These are phyloP conservation scores for Musca vetustissima DNA, from an alignment of 1,140 invertebrate genomes.

Conservation along the genomic window DNA sequence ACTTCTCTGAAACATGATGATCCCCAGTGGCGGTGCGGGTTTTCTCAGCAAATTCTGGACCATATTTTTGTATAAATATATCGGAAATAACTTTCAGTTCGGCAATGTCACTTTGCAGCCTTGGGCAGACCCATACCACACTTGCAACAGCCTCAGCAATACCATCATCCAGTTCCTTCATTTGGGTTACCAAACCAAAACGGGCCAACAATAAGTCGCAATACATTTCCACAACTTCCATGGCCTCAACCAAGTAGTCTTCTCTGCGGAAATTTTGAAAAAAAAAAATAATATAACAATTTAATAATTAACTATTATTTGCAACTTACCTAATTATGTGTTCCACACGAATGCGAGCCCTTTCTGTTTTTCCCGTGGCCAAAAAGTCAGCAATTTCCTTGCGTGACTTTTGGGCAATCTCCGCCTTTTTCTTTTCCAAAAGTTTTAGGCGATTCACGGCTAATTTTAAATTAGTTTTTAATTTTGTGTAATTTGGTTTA, in stretches of 20 bases:
- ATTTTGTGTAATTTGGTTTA: constrained; percentile 87
- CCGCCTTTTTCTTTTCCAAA: constrained; percentile 97
- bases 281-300: not conserved
- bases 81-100: constrained; percentile 80
- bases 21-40: constrained; percentile 80
- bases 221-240: constrained; percentile 99
- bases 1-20: constrained; percentile 80
- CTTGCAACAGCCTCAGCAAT: constrained; percentile 94
- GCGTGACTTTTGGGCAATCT: constrained; percentile 91
- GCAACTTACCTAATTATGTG: constrained; percentile 81
- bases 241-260: constrained; percentile 98
- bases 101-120: constrained; percentile 79
- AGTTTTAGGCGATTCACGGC: constrained; percentile 92
- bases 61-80: constrained; percentile 90
- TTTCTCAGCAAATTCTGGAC: constrained; percentile 86
- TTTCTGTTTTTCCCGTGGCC: constrained; percentile 83
- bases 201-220: constrained; percentile 96
- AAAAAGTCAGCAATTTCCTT: constrained; percentile 98
- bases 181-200: constrained; percentile 96
- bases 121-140: constrained; percentile 94
- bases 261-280: constrained; percentile 65
- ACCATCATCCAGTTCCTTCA: constrained; percentile 95
- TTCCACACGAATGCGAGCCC: constrained; percentile 95
- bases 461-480: constrained; percentile 94
- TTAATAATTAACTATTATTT: not conserved